These are phyloP conservation scores for Mastomys natalensis DNA, from an alignment of 2,113 vertebrate species.

Conservation along the genomic window DNA sequence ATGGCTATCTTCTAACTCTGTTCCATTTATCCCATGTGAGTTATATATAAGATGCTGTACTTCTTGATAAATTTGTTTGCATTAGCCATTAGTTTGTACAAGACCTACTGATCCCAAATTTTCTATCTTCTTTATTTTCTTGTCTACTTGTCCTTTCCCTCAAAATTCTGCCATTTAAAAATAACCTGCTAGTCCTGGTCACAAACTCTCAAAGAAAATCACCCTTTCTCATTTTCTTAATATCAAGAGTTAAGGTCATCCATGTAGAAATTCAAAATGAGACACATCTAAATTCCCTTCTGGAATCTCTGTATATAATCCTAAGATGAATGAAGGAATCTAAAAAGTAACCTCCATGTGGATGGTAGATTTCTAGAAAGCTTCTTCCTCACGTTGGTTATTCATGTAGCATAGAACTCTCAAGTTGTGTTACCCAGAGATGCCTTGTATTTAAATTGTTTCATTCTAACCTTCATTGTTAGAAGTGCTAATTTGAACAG, in stretches of 20 bases:
- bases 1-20: background rate
- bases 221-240: background rate
- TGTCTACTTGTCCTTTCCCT: background rate
- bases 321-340: background rate
- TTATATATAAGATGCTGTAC: background rate
- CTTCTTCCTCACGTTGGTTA: background rate
- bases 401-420: background rate
- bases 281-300: constrained; percentile 3
- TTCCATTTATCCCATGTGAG: background rate
- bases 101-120: background rate
- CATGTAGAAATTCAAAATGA: background rate
- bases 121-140: background rate
- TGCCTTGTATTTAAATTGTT: background rate
- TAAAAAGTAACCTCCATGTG: background rate
- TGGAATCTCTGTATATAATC: background rate
- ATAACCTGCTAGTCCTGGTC: background rate
- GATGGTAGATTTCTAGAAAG: background rate
- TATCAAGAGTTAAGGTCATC: background rate
- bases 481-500: background rate
- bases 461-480: background rate
- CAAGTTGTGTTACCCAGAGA: background rate
- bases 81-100: background rate
- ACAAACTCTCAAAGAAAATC: background rate
- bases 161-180: background rate
- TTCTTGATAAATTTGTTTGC: background rate